Percentiles rank a stretch among this genome's conserved stretches.
phyloP scores from a whole-genome alignment of 2,888 invertebrate species.

The Drosophila histrio region DNA sequence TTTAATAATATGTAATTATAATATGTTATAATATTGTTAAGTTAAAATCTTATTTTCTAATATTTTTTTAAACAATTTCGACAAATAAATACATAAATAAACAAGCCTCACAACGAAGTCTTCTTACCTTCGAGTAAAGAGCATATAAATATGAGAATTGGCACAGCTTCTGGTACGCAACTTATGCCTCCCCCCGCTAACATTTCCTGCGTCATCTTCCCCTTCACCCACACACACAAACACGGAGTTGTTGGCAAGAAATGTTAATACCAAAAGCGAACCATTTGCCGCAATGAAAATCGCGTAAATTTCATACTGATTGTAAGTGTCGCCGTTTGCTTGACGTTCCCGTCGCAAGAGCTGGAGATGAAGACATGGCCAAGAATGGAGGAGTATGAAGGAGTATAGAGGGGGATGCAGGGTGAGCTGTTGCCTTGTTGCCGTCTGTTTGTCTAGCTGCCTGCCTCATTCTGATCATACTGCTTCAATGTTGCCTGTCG shows the following conservation, averaged over 20 bases:
- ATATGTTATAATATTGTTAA: too few relatives aligned
- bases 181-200: slow-evolving; percentile 16
- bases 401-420: neutral
- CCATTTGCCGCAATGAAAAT: slow-evolving; percentile 80
- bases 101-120: neutral
- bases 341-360: slow-evolving; percentile 52
- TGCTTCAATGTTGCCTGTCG: slow-evolving; percentile 58
- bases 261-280: slow-evolving; percentile 79
- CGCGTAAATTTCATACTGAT: slow-evolving; percentile 80
- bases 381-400: slow-evolving; percentile 4
- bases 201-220: slow-evolving; percentile 37
- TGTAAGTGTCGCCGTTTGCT: slow-evolving; percentile 76
- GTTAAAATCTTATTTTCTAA: too few relatives aligned
- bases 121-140: neutral
- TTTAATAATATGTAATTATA: too few relatives aligned
- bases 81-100: too few relatives aligned
- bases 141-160: slow-evolving; percentile 62
- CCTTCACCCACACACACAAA: neutral
- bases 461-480: slow-evolving; percentile 1
- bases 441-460: slow-evolving; percentile 66
- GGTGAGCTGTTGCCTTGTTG: slow-evolving; percentile 25
- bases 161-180: slow-evolving; percentile 57
- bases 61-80: too few relatives aligned
- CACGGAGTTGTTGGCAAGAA: slow-evolving; percentile 57
- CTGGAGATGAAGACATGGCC: slow-evolving; percentile 49